These are phyloP conservation scores for Phainopepla nitens DNA, from an alignment of 2,113 vertebrate genomes.

Conservation along the genomic window DNA sequence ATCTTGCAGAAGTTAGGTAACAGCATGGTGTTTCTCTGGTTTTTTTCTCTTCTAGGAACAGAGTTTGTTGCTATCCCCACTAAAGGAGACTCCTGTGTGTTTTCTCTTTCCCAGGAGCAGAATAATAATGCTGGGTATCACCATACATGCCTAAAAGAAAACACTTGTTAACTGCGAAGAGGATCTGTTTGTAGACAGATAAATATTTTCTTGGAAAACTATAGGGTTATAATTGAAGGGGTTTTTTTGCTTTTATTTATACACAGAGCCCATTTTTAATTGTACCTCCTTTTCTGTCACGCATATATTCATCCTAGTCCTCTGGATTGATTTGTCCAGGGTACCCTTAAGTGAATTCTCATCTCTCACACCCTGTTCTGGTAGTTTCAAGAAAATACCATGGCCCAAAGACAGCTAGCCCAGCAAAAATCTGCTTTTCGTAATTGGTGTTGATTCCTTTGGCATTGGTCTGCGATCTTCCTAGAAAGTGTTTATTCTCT, in stretches of 20 bases:
- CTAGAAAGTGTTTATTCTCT: neutral
- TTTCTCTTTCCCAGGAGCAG: neutral
- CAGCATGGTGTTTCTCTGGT: neutral
- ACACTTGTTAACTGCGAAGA: neutral
- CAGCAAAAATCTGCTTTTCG: neutral
- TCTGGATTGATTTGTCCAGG: neutral
- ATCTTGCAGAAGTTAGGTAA: neutral
- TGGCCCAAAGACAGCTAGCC: neutral
- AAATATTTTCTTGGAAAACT: neutral
- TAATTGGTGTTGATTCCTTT: neutral
- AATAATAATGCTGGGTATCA: neutral
- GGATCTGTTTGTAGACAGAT: neutral
- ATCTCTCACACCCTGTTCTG: neutral
- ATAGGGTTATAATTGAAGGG: accelerated
- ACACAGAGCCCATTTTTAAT: neutral
- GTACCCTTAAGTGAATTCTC: neutral
- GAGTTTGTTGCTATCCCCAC: neutral
- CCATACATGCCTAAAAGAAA: neutral
- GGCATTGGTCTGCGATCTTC: neutral
- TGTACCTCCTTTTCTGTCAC: neutral
- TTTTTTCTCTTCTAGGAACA: neutral
- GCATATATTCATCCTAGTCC: neutral
- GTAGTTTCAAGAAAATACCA: neutral
- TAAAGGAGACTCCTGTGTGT: neutral
- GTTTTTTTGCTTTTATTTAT: neutral